Conservation (phyloP, 1,140 invertebrate species). For the Cheumatopsyche charites region DNA sequence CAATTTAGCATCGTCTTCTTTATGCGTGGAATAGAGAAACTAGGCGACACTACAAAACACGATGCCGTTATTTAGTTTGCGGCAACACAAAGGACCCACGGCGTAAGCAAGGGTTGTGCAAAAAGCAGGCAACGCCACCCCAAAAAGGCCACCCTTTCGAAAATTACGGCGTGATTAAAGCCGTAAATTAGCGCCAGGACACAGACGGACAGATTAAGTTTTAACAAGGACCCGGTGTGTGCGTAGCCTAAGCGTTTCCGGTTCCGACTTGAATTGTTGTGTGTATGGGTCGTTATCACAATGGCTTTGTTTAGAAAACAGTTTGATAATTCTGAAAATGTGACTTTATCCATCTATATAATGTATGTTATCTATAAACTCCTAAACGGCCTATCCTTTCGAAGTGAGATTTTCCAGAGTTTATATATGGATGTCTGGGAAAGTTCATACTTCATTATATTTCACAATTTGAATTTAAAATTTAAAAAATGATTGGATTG, state of each 20-base stretch:
- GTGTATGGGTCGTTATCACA: too few relatives aligned
- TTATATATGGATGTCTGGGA: too few relatives aligned
- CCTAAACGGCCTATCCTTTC: too few relatives aligned
- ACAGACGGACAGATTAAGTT: slow-evolving; percentile 38
- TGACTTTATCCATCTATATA: too few relatives aligned
- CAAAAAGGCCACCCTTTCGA: background rate
- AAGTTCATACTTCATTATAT: too few relatives aligned
- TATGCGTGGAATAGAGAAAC: background rate
- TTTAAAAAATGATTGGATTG: too few relatives aligned
- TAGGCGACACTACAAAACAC: slow-evolving; percentile 9
- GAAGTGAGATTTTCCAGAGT: too few relatives aligned
- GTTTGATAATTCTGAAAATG: too few relatives aligned
- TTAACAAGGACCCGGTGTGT: slow-evolving; percentile 21
- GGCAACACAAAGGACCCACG: background rate
- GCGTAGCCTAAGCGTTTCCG: background rate
- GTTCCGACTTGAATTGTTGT: background rate
- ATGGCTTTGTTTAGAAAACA: too few relatives aligned
- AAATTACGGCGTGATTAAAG: slow-evolving; percentile 45
- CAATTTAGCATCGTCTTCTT: background rate
- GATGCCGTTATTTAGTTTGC: slow-evolving; percentile 15
- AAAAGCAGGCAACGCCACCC: slow-evolving; percentile 23
- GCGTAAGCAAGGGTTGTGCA: background rate
- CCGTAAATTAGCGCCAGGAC: slow-evolving; percentile 39
- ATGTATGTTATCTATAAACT: too few relatives aligned
- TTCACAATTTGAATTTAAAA: too few relatives aligned